Percentiles rank a stretch among this genome's conserved stretches.
Conservation (phyloP, 2,113 vertebrate species). For the Pachyramphus minor region DNA sequence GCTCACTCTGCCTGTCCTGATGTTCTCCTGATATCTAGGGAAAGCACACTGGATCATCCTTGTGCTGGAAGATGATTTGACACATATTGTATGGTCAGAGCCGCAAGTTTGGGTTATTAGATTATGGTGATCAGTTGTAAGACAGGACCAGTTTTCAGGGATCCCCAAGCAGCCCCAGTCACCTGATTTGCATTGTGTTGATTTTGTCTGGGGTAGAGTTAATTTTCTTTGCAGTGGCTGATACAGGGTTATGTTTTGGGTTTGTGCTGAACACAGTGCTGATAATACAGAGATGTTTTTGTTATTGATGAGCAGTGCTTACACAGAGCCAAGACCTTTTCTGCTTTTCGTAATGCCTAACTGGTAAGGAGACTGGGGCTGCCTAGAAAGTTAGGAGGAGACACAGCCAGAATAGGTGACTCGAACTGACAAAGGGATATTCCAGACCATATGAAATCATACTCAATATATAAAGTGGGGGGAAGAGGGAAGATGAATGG, state of each 20-base stretch:
- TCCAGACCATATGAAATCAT: not conserved
- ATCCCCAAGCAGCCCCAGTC: not conserved
- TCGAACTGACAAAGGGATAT: not conserved
- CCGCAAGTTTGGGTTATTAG: not conserved
- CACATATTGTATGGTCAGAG: not conserved
- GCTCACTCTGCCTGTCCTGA: not conserved
- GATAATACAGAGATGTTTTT: not conserved
- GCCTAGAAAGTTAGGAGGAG: not conserved
- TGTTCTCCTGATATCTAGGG: not conserved
- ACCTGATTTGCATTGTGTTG: not conserved
- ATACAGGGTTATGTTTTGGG: not conserved
- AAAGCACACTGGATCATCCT: not conserved
- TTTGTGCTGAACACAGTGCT: not conserved
- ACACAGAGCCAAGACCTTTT: not conserved
- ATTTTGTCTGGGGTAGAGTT: not conserved
- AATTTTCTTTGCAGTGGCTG: not conserved
- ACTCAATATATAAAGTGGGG: not conserved
- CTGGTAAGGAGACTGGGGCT: accelerated
- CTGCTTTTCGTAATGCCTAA: accelerated
- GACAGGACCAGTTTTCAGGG: not conserved
- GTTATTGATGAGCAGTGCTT: not conserved
- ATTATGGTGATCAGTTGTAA: not conserved
- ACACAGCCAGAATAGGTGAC: not conserved
- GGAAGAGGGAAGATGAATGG: accelerated
- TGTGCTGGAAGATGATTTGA: not conserved